Percentiles rank a stretch among this genome's conserved stretches.
These are phyloP conservation scores for Mormyrops boulengeri DNA, from an alignment of 2,797 vertebrate species.

Conservation along the genomic window DNA sequence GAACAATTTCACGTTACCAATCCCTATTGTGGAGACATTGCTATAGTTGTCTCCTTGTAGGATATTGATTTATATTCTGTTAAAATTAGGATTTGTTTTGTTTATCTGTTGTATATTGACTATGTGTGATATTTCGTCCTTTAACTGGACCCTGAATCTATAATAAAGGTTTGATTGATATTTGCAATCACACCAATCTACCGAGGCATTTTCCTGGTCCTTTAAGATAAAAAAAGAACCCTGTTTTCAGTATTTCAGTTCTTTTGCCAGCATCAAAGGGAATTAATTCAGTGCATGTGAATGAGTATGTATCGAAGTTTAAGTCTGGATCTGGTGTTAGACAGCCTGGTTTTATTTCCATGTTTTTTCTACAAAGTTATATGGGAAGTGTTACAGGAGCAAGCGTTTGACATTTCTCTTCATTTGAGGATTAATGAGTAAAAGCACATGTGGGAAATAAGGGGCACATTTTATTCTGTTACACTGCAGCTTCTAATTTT, in stretches of 20 bases:
- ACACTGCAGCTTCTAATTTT: neutral
- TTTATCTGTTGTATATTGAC: neutral
- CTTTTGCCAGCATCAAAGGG: conserved; percentile 23
- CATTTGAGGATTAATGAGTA: neutral
- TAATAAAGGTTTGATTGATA: neutral
- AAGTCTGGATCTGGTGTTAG: neutral
- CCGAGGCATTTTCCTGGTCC: neutral
- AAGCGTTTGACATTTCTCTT: neutral
- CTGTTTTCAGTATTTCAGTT: conserved; percentile 31
- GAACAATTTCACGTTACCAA: neutral
- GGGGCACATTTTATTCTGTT: neutral
- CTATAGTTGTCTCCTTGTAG: neutral
- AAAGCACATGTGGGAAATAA: neutral
- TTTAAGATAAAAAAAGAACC: neutral
- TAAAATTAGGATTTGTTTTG: neutral
- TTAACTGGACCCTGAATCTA: neutral
- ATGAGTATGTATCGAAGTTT: conserved; percentile 20
- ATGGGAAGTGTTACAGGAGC: neutral
- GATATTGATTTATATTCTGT: neutral
- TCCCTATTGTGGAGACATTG: neutral
- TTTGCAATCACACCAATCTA: neutral
- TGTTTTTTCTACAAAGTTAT: neutral
- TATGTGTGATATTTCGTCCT: neutral
- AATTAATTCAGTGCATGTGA: conserved; percentile 21
- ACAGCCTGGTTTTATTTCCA: neutral